These are phyloP conservation scores for Oryzias celebensis DNA, from an alignment of 2,113 vertebrate species.

Conservation along the genomic window DNA sequence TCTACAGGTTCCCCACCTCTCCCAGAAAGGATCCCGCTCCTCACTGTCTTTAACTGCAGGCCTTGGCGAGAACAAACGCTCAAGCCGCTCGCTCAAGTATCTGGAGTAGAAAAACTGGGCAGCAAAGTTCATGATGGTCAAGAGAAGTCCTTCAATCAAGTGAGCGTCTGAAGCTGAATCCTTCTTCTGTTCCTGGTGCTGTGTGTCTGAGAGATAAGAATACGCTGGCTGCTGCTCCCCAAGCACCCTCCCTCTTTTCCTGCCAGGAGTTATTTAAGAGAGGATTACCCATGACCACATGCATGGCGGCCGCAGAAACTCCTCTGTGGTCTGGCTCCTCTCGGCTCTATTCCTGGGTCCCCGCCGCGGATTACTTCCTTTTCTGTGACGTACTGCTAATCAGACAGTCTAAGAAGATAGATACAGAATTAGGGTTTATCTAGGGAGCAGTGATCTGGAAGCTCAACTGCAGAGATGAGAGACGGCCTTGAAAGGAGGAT, in stretches of 20 bases:
- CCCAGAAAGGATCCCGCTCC: slow-evolving; percentile 92
- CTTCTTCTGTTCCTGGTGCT: slow-evolving; percentile 32
- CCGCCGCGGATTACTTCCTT: slow-evolving; percentile 68
- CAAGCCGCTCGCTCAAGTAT: slow-evolving; percentile 76
- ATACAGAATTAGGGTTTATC: slow-evolving; percentile 75
- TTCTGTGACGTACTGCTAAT: slow-evolving; percentile 73
- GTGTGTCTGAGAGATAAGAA: slow-evolving; percentile 38
- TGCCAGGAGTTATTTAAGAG: slow-evolving; percentile 67
- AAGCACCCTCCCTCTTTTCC: slow-evolving; percentile 29
- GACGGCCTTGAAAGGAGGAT: slow-evolving; percentile 20
- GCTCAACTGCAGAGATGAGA: slow-evolving; percentile 31
- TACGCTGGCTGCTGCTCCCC: slow-evolving; percentile 36
- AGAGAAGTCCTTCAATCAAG: slow-evolving; percentile 27
- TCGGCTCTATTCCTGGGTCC: slow-evolving; percentile 72
- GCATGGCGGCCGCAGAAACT: slow-evolving; percentile 28
- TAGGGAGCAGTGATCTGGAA: slow-evolving; percentile 61
- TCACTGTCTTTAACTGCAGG: slow-evolving; percentile 72
- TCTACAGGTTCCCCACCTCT: slow-evolving; percentile 83
- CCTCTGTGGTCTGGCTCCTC: slow-evolving; percentile 46
- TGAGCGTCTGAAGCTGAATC: slow-evolving; percentile 22
- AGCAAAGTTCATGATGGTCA: slow-evolving; percentile 85
- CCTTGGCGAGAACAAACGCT: slow-evolving; percentile 64
- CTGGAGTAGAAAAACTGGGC: slow-evolving; percentile 86
- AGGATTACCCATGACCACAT: slow-evolving; percentile 72
- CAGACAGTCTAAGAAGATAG: slow-evolving; percentile 76